phyloP scores from a whole-genome alignment of 2,113 vertebrate genomes.

The Canis aureus region DNA sequence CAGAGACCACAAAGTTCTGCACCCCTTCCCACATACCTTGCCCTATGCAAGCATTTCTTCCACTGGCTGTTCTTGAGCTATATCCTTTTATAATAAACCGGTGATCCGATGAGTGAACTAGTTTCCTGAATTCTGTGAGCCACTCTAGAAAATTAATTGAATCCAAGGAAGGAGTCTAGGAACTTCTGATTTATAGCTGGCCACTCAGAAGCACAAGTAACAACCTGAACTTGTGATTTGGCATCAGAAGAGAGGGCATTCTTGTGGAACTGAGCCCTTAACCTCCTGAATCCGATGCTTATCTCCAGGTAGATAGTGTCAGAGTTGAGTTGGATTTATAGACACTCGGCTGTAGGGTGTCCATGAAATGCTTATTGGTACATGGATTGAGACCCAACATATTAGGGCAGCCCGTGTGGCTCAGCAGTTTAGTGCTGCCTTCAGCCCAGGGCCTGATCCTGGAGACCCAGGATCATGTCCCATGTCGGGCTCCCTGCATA shows the following conservation, averaged over 20 bases:
- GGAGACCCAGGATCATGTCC: too few relatives aligned
- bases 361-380: background rate
- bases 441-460: too few relatives aligned
- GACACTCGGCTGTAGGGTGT: background rate
- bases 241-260: background rate
- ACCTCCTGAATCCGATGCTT: background rate
- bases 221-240: too few relatives aligned
- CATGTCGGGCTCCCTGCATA: too few relatives aligned
- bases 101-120: background rate
- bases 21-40: too few relatives aligned
- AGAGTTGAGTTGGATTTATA: background rate
- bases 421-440: too few relatives aligned
- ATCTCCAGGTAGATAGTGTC: background rate
- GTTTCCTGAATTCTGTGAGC: background rate
- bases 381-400: too few relatives aligned
- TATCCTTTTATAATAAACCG: background rate
- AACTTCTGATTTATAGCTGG: background rate
- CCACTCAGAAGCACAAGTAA: background rate
- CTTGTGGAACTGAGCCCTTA: background rate
- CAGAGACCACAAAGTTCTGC: background rate
- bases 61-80: background rate
- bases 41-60: too few relatives aligned
- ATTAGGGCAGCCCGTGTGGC: too few relatives aligned
- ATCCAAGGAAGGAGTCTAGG: background rate
- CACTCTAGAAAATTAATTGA: background rate